phyloP scores from a whole-genome alignment of 53 echinoderm and acorn worm species.

The Echinarachnius parma region DNA sequence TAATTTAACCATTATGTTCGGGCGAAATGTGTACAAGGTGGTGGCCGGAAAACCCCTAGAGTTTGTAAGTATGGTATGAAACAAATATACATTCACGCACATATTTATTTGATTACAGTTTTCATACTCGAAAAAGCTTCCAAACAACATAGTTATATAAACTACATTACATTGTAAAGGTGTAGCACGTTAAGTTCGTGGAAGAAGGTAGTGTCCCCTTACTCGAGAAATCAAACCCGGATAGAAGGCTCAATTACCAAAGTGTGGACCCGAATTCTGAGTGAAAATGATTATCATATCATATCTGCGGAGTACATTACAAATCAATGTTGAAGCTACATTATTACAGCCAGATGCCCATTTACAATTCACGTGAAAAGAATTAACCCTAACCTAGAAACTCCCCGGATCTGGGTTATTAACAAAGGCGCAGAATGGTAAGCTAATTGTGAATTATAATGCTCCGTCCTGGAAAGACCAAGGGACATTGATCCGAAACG shows the following conservation, averaged over 20 bases:
- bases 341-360: conserved; percentile 43
- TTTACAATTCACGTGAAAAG: conserved; percentile 34
- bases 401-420: conserved; percentile 17
- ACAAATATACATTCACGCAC: neutral
- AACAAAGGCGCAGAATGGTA: conserved; percentile 28
- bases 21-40: no score
- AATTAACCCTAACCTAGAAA: conserved; percentile 45
- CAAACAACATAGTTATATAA: neutral
- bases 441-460: no score
- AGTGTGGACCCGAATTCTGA: conserved; percentile 21
- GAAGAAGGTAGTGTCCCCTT: conserved; percentile 18
- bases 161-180: no score
- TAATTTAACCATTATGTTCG: no score
- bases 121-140: no score
- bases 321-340: conserved; percentile 36
- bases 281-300: conserved; percentile 31
- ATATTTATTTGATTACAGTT: neutral
- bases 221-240: conserved; percentile 35
- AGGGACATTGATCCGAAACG: no score
- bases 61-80: no score
- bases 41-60: no score
- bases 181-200: neutral
- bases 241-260: conserved; percentile 27
- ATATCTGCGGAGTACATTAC: conserved; percentile 35
- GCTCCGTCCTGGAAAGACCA: no score